phyloP scores from a whole-genome alignment of 2,888 invertebrate genomes.

The Phasia obesa region DNA sequence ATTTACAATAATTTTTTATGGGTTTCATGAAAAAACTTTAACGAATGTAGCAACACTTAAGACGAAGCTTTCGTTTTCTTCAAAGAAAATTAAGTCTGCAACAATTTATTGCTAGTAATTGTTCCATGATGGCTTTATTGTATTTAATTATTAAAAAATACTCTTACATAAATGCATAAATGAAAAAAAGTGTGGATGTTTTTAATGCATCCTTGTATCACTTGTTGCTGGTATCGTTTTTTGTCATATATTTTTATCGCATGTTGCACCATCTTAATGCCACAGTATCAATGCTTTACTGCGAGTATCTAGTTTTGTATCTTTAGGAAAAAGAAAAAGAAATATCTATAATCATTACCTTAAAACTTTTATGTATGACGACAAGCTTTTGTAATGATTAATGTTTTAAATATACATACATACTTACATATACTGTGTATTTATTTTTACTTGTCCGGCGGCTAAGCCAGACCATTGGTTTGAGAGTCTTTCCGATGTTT shows the following conservation, averaged over 20 bases:
- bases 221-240: constrained; percentile 38
- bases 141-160: background rate
- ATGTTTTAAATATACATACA: constrained; percentile 48
- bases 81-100: background rate
- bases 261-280: constrained; percentile 32
- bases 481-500: background rate
- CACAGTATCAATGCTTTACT: constrained; percentile 2
- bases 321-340: background rate
- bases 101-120: constrained; percentile 17
- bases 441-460: constrained; percentile 1
- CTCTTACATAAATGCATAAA: background rate
- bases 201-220: constrained; percentile 56
- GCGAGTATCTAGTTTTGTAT: constrained; percentile 5
- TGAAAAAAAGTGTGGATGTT: background rate
- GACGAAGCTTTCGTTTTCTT: background rate
- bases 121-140: background rate
- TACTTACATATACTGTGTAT: background rate
- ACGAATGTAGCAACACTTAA: background rate
- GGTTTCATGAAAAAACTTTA: constrained; percentile 26
- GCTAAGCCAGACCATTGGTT: constrained; percentile 2
- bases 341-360: constrained; percentile 55
- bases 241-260: constrained; percentile 23
- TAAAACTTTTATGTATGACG: constrained; percentile 56
- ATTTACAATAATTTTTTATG: constrained; percentile 38
- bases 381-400: constrained; percentile 49